phyloP scores from a whole-genome alignment of 92 coral and sea anemone genomes.

The Scolanthus callimorphus region DNA sequence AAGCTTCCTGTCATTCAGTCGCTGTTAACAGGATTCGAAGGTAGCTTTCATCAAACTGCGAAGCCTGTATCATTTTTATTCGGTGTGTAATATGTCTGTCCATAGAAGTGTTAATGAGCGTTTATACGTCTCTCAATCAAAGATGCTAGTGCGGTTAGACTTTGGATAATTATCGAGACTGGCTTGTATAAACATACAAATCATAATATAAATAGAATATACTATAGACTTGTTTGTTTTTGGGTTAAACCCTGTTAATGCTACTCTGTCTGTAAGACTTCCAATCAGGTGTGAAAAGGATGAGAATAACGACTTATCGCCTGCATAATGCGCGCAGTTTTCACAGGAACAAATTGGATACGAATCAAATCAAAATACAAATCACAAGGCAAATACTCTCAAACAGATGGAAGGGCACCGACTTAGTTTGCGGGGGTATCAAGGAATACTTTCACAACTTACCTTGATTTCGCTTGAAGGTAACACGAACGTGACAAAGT shows the following conservation, averaged over 20 bases:
- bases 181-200: neutral
- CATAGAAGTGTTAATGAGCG: neutral
- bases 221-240: constrained; percentile 4
- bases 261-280: neutral
- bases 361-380: neutral
- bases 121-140: neutral
- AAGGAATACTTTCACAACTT: constrained; percentile 1
- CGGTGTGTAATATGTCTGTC: constrained; percentile 3
- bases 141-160: too few relatives aligned
- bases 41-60: too few relatives aligned
- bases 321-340: neutral
- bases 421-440: too few relatives aligned
- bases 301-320: neutral
- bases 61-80: too few relatives aligned
- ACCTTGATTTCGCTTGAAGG: constrained; percentile 57
- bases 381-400: too few relatives aligned
- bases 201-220: neutral
- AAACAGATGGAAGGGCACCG: too few relatives aligned
- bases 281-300: neutral
- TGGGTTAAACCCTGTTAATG: neutral
- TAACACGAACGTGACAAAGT: constrained; percentile 71
- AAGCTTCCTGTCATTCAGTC: too few relatives aligned
- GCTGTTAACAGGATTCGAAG: too few relatives aligned
- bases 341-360: neutral
- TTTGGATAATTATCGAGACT: too few relatives aligned